These are phyloP conservation scores for Neoscelio sp. DNA, from an alignment of 2,888 invertebrate genomes.

Conservation along the genomic window DNA sequence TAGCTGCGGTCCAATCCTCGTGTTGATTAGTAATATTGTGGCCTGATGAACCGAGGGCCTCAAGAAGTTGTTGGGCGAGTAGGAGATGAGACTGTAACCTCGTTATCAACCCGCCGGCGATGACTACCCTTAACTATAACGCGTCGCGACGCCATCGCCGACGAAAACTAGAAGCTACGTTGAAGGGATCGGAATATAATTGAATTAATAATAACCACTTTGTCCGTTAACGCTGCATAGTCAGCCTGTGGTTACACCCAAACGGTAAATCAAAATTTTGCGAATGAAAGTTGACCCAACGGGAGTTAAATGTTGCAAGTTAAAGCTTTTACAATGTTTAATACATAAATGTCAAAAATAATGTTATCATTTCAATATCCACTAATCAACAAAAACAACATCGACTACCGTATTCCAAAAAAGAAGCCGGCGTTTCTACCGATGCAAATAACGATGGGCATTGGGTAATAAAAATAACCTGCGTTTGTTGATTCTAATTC, in stretches of 20 bases:
- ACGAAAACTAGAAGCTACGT: slow-evolving; percentile 59
- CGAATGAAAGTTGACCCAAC: not conserved
- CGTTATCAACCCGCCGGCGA: slow-evolving; percentile 78
- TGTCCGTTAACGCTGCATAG: slow-evolving; percentile 38
- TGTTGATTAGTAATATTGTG: slow-evolving; percentile 82
- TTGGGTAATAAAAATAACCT: no score
- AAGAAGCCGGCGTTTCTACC: no score
- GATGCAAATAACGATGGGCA: no score
- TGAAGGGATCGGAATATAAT: slow-evolving; percentile 75
- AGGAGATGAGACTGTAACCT: slow-evolving; percentile 82
- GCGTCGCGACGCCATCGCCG: slow-evolving; percentile 59
- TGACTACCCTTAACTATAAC: slow-evolving; percentile 76
- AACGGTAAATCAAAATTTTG: slow-evolving; percentile 20
- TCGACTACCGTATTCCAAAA: no score
- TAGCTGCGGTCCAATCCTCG: slow-evolving; percentile 78
- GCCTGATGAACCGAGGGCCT: slow-evolving; percentile 81
- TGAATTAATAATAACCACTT: slow-evolving; percentile 78
- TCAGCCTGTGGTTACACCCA: slow-evolving; percentile 3
- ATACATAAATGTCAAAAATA: no score
- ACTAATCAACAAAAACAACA: no score
- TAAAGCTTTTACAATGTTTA: no score
- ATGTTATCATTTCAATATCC: no score
- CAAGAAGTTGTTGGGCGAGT: slow-evolving; percentile 76
- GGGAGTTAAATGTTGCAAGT: no score
- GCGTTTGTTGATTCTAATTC: no score